Evolutionary conservation across 2,888 invertebrate genomes (phyloP).

Genomic region (Caenorhabditis uteleia): DNA sequence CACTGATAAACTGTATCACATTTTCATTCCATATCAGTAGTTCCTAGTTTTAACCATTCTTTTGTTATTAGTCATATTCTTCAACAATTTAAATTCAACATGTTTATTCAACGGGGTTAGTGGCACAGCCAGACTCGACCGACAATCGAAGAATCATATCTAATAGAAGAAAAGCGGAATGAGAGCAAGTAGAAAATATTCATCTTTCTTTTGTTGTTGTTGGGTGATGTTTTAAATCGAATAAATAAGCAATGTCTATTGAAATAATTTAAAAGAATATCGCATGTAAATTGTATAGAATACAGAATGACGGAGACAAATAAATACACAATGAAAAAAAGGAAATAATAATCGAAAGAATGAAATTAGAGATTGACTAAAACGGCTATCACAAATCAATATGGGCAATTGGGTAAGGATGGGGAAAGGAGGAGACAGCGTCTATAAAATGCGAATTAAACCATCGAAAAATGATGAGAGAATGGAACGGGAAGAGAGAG

Average conservation of each 20-base stretch:
- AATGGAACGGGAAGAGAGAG: constrained; percentile 7
- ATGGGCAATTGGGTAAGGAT: constrained; percentile 3
- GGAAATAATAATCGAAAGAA: background rate
- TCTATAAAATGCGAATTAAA: constrained; percentile 6
- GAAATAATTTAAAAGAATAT: too few relatives aligned
- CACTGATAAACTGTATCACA: background rate
- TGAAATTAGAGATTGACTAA: background rate
- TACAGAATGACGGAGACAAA: too few relatives aligned
- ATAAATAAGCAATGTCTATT: too few relatives aligned
- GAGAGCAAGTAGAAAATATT: too few relatives aligned
- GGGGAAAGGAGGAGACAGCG: constrained; percentile 3
- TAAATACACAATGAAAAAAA: constrained; percentile 3
- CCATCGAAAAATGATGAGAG: constrained; percentile 13
- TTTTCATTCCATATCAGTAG: too few relatives aligned
- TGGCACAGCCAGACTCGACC: background rate
- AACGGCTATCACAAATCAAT: background rate
- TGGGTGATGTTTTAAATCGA: too few relatives aligned
- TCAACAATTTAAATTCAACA: background rate
- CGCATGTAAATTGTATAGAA: too few relatives aligned
- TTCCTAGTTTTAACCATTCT: too few relatives aligned
- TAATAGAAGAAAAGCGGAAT: too few relatives aligned
- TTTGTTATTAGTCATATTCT: too few relatives aligned
- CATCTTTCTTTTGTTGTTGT: too few relatives aligned
- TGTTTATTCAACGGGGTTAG: background rate
- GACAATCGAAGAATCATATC: constrained; percentile 19